These are phyloP conservation scores for Trachurus trachurus DNA, from an alignment of 2,797 vertebrate species.

Conservation along the genomic window DNA sequence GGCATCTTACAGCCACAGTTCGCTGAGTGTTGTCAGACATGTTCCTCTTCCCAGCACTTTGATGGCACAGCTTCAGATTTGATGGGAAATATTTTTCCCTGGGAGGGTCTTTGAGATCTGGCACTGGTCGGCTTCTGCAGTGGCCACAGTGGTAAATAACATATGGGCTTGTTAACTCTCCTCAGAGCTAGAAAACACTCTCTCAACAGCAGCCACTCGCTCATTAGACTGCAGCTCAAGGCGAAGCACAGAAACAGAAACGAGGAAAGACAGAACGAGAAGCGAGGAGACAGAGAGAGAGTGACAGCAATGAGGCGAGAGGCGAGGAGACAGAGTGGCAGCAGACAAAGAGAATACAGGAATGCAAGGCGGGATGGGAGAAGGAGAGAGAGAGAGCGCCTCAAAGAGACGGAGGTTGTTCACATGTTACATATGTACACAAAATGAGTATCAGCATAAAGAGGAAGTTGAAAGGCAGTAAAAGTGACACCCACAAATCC, in stretches of 20 bases:
- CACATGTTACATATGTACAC: neutral
- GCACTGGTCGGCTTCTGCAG: conserved; percentile 54
- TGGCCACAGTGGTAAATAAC: conserved; percentile 72
- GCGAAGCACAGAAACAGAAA: conserved; percentile 46
- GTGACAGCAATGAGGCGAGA: conserved; percentile 48
- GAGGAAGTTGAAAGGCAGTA: conserved; percentile 36
- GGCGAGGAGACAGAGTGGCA: conserved; percentile 16
- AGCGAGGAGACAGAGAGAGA: conserved; percentile 17
- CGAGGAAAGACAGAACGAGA: conserved; percentile 3
- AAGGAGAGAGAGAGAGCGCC: no score
- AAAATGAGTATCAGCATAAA: conserved; percentile 7
- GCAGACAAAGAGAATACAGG: conserved; percentile 9
- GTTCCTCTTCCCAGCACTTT: conserved; percentile 41
- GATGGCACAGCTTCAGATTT: conserved; percentile 42
- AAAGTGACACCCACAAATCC: conserved; percentile 21
- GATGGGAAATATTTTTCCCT: conserved; percentile 49
- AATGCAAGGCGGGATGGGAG: neutral
- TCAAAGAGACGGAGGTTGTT: neutral
- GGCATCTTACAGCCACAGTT: conserved; percentile 32
- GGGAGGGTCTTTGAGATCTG: conserved; percentile 55
- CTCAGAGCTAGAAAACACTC: conserved; percentile 60
- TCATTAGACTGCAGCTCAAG: conserved; percentile 76
- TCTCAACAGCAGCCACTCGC: conserved; percentile 58
- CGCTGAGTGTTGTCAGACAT: conserved; percentile 32
- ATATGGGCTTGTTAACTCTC: conserved; percentile 77